Conservation (phyloP, 2,113 vertebrate genomes). For the Microcebus jonahi region DNA sequence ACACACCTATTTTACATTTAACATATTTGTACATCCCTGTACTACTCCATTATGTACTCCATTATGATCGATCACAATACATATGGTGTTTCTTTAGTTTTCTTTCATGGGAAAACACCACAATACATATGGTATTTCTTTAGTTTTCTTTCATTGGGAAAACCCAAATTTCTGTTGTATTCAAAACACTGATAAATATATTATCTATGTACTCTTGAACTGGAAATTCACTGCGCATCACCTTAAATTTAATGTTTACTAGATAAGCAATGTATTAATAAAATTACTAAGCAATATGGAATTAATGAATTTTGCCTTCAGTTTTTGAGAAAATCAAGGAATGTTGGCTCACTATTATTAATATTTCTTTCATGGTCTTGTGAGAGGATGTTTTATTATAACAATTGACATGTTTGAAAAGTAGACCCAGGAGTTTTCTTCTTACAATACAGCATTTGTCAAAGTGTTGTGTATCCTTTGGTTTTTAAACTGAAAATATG, state of each 20-base stretch:
- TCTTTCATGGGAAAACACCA: neutral
- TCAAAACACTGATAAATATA: neutral
- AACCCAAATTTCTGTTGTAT: neutral
- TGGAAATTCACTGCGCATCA: neutral
- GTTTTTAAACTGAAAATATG: neutral
- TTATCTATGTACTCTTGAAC: neutral
- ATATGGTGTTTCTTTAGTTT: neutral
- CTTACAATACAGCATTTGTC: neutral
- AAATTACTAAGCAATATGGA: neutral
- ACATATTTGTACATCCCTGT: neutral
- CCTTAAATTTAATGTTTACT: neutral
- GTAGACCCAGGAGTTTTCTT: neutral
- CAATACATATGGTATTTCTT: neutral
- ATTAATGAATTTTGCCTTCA: neutral
- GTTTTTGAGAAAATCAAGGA: neutral
- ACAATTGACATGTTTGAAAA: neutral
- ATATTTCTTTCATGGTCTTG: neutral
- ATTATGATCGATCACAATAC: neutral
- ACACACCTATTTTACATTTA: neutral
- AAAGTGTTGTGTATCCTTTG: neutral
- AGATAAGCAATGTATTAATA: neutral
- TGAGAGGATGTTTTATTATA: neutral
- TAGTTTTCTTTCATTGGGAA: neutral
- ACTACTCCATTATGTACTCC: neutral
- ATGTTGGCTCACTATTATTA: neutral